Evolutionary conservation across 2,888 invertebrate genomes (phyloP).

Genomic region (Bellardia pandia): DNA sequence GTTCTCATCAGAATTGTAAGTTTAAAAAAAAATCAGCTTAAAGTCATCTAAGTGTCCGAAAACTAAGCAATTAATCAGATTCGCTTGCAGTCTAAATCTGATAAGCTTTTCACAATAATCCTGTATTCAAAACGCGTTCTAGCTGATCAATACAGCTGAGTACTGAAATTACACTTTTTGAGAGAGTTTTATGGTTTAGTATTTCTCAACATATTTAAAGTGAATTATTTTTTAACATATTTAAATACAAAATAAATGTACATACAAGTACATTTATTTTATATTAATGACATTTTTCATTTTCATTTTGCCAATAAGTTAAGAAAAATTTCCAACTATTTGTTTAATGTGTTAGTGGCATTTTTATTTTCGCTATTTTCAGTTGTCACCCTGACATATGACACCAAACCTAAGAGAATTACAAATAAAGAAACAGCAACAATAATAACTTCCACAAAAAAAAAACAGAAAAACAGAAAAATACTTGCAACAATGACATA

Average conservation of each 20-base stretch:
- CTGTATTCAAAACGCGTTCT: too few species aligned
- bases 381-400: conserved; percentile 66
- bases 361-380: conserved; percentile 16
- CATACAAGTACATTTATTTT: background rate
- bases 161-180: too few species aligned
- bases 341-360: background rate
- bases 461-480: background rate
- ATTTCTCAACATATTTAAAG: too few species aligned
- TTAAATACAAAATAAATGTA: background rate
- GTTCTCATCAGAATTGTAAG: too few species aligned
- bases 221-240: background rate
- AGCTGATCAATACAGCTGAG: too few species aligned
- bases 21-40: too few species aligned
- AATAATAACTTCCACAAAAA: background rate
- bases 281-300: background rate
- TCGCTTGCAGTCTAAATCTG: too few species aligned
- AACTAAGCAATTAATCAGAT: too few species aligned
- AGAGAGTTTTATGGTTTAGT: too few species aligned
- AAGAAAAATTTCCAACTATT: conserved; percentile 9
- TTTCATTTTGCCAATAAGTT: background rate
- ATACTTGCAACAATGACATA: conserved; percentile 45
- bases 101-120: too few species aligned
- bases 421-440: conserved; percentile 20
- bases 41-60: too few species aligned
- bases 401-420: conserved; percentile 57